A percentile compares a stretch with the other conserved stretches of the same genome.
phyloP scores from a whole-genome alignment of 1,140 invertebrate genomes.

The Onthophagus taurus region DNA sequence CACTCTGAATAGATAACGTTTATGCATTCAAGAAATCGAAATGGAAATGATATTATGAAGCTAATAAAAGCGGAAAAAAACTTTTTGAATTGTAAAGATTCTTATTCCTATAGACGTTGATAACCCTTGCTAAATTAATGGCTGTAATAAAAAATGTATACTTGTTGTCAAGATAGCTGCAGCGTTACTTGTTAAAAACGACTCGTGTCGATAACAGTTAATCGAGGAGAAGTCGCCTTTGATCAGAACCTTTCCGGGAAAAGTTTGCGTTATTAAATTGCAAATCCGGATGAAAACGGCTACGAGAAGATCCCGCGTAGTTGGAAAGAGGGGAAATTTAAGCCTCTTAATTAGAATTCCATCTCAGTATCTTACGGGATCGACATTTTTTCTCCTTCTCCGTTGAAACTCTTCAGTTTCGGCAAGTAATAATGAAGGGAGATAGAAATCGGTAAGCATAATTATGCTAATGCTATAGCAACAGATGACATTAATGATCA shows the following conservation, averaged over 20 bases:
- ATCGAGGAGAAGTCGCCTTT: conserved; percentile 11
- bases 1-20: too few relatives aligned
- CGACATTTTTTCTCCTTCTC: conserved; percentile 6
- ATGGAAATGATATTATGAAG: too few relatives aligned
- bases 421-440: background rate
- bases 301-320: conserved; percentile 18
- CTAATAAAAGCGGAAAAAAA: too few relatives aligned
- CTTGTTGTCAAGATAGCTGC: too few relatives aligned
- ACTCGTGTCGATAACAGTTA: conserved; percentile 5
- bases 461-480: conserved; percentile 25
- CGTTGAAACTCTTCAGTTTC: background rate
- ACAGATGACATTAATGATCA: conserved; percentile 25
- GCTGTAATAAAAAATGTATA: too few relatives aligned
- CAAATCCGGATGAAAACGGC: conserved; percentile 21
- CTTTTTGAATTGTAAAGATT: too few relatives aligned
- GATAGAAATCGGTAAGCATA: conserved; percentile 21
- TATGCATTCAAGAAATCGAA: too few relatives aligned
- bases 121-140: too few relatives aligned
- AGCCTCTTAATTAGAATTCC: conserved; percentile 28
- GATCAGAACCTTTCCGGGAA: conserved; percentile 18
- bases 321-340: conserved; percentile 18
- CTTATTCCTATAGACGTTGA: too few relatives aligned
- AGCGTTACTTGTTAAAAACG: too few relatives aligned
- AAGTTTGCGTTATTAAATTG: conserved; percentile 26
- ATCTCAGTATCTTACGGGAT: conserved; percentile 22